Evolutionary conservation across 2,113 vertebrate genomes (phyloP).

Genomic region (Spermophilus dauricus): DNA sequence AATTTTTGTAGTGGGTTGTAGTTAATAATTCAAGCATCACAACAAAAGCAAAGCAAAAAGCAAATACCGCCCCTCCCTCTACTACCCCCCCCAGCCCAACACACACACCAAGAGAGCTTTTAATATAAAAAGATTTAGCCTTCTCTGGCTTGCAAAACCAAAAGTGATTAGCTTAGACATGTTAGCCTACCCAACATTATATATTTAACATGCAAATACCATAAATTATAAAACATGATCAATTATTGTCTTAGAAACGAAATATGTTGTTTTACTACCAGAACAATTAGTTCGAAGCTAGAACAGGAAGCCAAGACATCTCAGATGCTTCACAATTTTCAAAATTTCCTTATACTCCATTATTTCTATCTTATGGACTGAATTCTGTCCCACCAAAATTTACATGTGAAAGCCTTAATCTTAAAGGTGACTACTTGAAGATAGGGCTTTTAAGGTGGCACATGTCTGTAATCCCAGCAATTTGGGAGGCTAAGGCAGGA

Average conservation of each 20-base stretch:
- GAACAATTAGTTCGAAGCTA: constrained; percentile 18
- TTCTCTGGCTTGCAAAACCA: constrained; percentile 70
- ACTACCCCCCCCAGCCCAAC: no score
- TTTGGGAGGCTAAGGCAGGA: no score
- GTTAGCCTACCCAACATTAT: constrained; percentile 25
- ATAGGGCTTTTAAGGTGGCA: background rate
- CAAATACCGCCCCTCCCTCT: no score
- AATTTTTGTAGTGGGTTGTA: fast-evolving
- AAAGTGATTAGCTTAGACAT: constrained; percentile 72
- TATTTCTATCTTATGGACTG: background rate
- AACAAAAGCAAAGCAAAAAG: background rate
- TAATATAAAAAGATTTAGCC: constrained; percentile 27
- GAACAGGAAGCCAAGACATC: background rate
- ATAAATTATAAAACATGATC: constrained; percentile 71
- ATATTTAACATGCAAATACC: background rate
- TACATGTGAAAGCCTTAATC: background rate
- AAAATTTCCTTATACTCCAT: background rate
- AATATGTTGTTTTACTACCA: background rate
- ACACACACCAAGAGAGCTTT: background rate
- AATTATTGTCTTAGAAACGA: constrained; percentile 19
- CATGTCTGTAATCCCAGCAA: no score
- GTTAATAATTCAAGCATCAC: background rate
- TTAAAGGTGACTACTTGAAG: background rate
- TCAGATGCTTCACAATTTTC: background rate
- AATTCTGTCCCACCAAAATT: background rate